phyloP scores from a whole-genome alignment of 2,113 vertebrate species.

The Ursus arctos region DNA sequence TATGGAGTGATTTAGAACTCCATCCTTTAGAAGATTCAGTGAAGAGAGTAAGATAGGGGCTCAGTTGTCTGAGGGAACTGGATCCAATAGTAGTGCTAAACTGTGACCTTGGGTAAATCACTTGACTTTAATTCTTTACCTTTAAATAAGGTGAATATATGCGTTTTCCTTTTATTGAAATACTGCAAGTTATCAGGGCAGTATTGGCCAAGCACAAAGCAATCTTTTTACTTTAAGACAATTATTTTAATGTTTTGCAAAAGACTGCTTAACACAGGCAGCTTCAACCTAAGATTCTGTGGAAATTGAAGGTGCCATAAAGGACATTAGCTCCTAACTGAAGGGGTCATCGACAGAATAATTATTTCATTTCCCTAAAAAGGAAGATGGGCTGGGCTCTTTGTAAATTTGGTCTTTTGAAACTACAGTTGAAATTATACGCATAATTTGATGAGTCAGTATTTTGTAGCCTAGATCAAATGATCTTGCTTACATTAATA shows the following conservation, averaged over 20 bases:
- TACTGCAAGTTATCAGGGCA: constrained; percentile 1
- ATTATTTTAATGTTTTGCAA: constrained; percentile 55
- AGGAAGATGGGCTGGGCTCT: background rate
- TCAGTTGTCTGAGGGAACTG: constrained; percentile 52
- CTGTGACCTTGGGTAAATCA: constrained; percentile 60
- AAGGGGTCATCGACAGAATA: constrained; percentile 43
- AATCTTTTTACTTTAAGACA: constrained; percentile 39
- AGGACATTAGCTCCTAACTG: constrained; percentile 27
- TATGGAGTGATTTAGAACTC: constrained; percentile 46
- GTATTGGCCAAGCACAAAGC: constrained; percentile 46
- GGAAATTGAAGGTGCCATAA: background rate
- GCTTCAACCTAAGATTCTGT: constrained; percentile 49
- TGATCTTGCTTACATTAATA: constrained; percentile 25
- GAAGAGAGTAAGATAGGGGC: background rate
- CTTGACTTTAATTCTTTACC: constrained; percentile 63
- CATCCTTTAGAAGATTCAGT: background rate
- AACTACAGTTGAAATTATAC: constrained; percentile 61
- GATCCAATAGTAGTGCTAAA: background rate
- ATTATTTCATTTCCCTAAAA: constrained; percentile 32
- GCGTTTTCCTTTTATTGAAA: constrained; percentile 52
- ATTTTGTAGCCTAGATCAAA: constrained; percentile 49
- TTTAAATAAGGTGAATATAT: constrained; percentile 49
- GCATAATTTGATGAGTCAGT: constrained; percentile 39
- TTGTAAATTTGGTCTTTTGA: constrained; percentile 64
- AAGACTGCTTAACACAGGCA: constrained; percentile 37